phyloP scores from a whole-genome alignment of 2,113 vertebrate species.

The Perca schrenkii region DNA sequence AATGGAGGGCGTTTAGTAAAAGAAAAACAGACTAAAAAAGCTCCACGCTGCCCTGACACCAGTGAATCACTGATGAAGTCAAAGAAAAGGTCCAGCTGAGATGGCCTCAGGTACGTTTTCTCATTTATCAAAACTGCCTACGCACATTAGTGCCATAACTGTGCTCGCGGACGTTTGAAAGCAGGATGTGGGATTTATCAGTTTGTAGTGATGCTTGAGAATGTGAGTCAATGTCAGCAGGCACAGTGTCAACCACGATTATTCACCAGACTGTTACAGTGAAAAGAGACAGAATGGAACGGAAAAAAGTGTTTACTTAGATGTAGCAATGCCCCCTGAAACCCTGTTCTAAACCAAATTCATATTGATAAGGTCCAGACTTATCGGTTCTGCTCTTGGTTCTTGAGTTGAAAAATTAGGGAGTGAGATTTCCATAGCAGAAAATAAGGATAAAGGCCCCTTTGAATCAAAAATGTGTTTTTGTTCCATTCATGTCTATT shows the following conservation, averaged over 20 bases:
- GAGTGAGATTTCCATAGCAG: no score
- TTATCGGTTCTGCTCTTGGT: background rate
- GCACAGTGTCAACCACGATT: background rate
- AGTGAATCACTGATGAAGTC: conserved; percentile 1
- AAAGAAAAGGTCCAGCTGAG: background rate
- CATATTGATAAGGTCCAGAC: no score
- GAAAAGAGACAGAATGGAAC: background rate
- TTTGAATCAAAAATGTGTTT: no score
- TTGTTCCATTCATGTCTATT: background rate
- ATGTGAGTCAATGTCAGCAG: conserved; percentile 6
- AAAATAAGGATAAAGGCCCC: no score
- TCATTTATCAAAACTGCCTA: background rate
- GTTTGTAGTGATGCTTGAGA: conserved; percentile 4
- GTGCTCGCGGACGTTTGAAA: background rate
- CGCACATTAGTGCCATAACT: background rate
- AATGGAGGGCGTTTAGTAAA: background rate
- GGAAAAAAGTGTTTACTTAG: background rate
- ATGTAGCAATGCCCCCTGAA: no score
- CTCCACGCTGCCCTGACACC: background rate
- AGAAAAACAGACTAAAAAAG: background rate
- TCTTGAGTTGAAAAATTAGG: no score
- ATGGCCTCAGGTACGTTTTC: background rate
- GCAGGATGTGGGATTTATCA: conserved; percentile 12
- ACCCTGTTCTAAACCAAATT: background rate
- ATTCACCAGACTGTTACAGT: background rate